A percentile compares a stretch with the other conserved stretches of the same genome.
Evolutionary conservation across 2,797 vertebrate genomes (phyloP).

Genomic region (Okamejei kenojei): DNA sequence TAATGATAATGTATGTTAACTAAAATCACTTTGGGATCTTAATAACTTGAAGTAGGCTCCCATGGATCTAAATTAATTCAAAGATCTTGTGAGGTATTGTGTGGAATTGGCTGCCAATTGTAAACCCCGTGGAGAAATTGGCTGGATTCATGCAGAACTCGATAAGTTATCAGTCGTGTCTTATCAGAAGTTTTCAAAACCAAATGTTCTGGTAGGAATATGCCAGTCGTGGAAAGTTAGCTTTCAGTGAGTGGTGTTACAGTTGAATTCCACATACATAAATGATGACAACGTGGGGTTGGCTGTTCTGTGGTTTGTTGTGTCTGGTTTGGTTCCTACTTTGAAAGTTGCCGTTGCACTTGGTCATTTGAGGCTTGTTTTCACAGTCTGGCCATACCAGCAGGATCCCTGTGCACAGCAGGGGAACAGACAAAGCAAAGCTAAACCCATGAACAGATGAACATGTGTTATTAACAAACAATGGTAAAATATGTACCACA

Average conservation of each 20-base stretch:
- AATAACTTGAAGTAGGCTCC: not conserved
- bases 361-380: conserved; percentile 67
- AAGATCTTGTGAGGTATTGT: not conserved
- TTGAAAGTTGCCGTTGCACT: conserved; percentile 63
- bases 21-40: conserved; percentile 18
- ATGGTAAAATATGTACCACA: conserved; percentile 29
- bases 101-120: not conserved
- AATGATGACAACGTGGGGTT: conserved; percentile 65
- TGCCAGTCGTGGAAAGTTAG: conserved; percentile 57
- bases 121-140: conserved; percentile 51
- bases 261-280: conserved; percentile 63
- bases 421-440: conserved; percentile 57
- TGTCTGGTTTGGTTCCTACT: conserved; percentile 73
- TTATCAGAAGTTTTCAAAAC: conserved; percentile 60
- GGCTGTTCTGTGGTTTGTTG: conserved; percentile 75
- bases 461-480: conserved; percentile 29
- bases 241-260: conserved; percentile 54
- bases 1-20: not conserved
- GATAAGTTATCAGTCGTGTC: conserved; percentile 56
- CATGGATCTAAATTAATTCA: not conserved
- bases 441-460: conserved; percentile 47
- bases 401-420: conserved; percentile 62
- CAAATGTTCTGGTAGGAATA: conserved; percentile 53
- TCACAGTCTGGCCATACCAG: conserved; percentile 67
- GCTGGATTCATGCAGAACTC: conserved; percentile 53